Evolutionary conservation across 2,113 vertebrate species (phyloP).

Genomic region (Sinocyclocheilus rhinocerous): DNA sequence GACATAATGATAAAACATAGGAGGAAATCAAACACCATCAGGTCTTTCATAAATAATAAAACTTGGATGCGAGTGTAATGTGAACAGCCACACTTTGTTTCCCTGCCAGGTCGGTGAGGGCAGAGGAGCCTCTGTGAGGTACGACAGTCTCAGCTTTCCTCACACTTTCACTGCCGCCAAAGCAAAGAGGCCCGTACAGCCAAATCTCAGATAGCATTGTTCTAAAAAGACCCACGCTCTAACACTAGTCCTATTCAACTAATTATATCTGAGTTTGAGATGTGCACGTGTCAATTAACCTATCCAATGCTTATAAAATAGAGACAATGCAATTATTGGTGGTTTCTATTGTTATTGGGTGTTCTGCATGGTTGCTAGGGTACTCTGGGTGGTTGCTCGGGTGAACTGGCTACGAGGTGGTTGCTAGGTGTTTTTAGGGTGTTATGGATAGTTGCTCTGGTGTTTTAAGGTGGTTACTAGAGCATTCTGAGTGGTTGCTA

Average conservation of each 20-base stretch:
- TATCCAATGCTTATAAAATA: too few species aligned
- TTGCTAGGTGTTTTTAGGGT: neutral
- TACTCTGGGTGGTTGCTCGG: too few species aligned
- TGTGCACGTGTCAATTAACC: neutral
- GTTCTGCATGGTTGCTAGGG: too few species aligned
- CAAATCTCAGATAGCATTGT: neutral
- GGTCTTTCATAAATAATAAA: constrained; percentile 47
- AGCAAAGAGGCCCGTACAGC: neutral
- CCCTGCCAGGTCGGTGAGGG: neutral
- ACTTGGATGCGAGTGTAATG: constrained; percentile 36
- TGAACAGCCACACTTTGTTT: constrained; percentile 25
- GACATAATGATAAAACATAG: constrained; percentile 55
- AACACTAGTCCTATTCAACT: neutral
- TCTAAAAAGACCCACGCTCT: neutral
- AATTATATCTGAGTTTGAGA: neutral
- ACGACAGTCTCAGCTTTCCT: constrained; percentile 9
- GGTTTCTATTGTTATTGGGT: too few species aligned
- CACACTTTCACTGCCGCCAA: constrained; percentile 9
- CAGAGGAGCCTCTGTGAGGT: neutral
- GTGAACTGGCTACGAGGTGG: neutral
- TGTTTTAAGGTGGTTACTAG: neutral
- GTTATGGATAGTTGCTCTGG: neutral
- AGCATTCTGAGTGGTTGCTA: neutral
- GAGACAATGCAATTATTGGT: too few species aligned
- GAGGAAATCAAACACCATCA: constrained; percentile 52